Evolutionary conservation across 1,140 invertebrate species (phyloP).

Genomic region (Dysdera silvatica): DNA sequence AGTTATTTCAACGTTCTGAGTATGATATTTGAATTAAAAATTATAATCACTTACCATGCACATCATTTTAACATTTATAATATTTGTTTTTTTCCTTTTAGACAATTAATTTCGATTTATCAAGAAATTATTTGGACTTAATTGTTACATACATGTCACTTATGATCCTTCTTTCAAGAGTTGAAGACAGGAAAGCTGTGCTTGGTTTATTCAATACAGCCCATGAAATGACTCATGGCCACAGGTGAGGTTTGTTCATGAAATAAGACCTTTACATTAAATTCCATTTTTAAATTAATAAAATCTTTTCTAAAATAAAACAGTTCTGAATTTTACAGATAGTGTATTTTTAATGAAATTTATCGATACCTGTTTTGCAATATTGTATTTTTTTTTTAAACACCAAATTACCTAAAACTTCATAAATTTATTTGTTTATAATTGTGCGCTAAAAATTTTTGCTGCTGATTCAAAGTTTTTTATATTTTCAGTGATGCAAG

Average conservation of each 20-base stretch:
- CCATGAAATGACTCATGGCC: constrained; percentile 88
- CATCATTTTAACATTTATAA: neutral
- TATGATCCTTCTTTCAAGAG: constrained; percentile 91
- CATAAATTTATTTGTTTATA: too few relatives aligned
- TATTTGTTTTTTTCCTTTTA: constrained; percentile 40
- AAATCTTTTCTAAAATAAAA: too few relatives aligned
- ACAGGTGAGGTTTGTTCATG: constrained; percentile 51
- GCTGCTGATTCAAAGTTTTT: constrained; percentile 1
- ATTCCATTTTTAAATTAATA: too few relatives aligned
- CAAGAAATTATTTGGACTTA: constrained; percentile 90
- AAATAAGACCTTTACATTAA: too few relatives aligned
- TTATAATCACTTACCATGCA: neutral
- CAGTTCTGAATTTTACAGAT: too few relatives aligned
- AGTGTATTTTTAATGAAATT: too few relatives aligned
- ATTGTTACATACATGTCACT: constrained; percentile 87
- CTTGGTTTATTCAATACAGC: constrained; percentile 94
- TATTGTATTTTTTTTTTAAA: too few relatives aligned
- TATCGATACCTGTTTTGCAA: too few relatives aligned
- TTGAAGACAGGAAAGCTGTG: constrained; percentile 95
- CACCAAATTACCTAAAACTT: too few relatives aligned
- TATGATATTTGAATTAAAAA: neutral
- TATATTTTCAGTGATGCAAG: constrained; percentile 62
- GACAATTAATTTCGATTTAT: constrained; percentile 92
- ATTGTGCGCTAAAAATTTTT: too few relatives aligned
- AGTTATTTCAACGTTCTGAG: neutral